Percentiles rank a stretch among this genome's conserved stretches.
Evolutionary conservation across 2,888 invertebrate species (phyloP).

Genomic region (Hermaeophaga mercurialis): DNA sequence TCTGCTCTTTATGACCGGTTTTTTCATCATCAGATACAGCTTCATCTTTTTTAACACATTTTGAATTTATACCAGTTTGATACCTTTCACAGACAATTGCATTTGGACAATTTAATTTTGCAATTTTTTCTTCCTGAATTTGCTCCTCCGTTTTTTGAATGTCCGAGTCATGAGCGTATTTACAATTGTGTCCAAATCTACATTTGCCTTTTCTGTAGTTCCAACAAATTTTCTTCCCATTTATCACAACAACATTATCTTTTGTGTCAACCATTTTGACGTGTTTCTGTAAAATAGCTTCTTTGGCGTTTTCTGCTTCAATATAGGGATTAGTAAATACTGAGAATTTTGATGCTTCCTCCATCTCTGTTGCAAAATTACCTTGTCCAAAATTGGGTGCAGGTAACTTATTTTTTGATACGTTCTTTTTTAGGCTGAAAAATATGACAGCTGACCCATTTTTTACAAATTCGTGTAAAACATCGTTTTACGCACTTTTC

Average conservation of each 20-base stretch:
- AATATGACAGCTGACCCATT: slow-evolving; percentile 55
- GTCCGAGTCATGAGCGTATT: slow-evolving; percentile 90
- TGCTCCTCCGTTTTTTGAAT: slow-evolving; percentile 69
- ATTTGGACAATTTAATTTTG: slow-evolving; percentile 49
- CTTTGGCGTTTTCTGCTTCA: slow-evolving; percentile 84
- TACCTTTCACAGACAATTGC: slow-evolving; percentile 41
- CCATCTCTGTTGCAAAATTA: slow-evolving; percentile 28
- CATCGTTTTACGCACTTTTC: slow-evolving; percentile 5
- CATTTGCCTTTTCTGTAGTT: slow-evolving; percentile 90
- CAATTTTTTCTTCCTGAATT: slow-evolving; percentile 62
- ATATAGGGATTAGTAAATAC: slow-evolving; percentile 88
- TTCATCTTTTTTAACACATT: slow-evolving; percentile 48
- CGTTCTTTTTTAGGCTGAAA: slow-evolving; percentile 48
- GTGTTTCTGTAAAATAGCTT: slow-evolving; percentile 67
- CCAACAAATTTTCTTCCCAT: slow-evolving; percentile 91
- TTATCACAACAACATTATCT: slow-evolving; percentile 73
- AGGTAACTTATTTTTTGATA: slow-evolving; percentile 60
- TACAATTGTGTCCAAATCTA: slow-evolving; percentile 89
- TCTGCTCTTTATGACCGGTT: slow-evolving; percentile 28
- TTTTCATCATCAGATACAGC: slow-evolving; percentile 39
- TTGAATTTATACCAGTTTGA: slow-evolving; percentile 29
- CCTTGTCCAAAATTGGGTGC: slow-evolving; percentile 63
- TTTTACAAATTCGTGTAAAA: slow-evolving; percentile 45
- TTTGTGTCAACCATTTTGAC: slow-evolving; percentile 56
- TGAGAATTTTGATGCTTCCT: slow-evolving; percentile 61